Conservation (phyloP, 1,140 invertebrate genomes). For the Lanistes nyassanus region DNA sequence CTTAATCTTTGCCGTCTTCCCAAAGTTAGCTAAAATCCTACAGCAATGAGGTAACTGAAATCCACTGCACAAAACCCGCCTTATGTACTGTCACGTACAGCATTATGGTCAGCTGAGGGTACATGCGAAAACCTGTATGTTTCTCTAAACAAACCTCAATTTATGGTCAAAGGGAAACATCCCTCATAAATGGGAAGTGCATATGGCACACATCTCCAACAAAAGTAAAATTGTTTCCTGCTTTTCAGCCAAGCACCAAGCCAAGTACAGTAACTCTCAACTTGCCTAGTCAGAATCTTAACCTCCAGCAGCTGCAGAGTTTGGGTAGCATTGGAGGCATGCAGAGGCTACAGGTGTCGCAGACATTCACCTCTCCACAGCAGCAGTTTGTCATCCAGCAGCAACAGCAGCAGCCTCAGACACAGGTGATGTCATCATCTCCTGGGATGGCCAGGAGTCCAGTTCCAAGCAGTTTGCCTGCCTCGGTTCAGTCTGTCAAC, state of each 20-base stretch:
- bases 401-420: slow-evolving; percentile 13
- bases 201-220: no score
- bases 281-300: slow-evolving; percentile 39
- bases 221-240: neutral
- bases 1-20: no score
- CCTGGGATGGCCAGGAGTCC: neutral
- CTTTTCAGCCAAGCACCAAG: slow-evolving; percentile 19
- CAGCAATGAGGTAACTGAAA: no score
- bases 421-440: slow-evolving; percentile 15
- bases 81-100: no score
- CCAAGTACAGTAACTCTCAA: slow-evolving; percentile 46
- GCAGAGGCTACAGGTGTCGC: slow-evolving; percentile 43
- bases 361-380: slow-evolving; percentile 16
- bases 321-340: slow-evolving; percentile 15
- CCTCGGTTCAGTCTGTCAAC: neutral
- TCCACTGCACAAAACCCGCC: no score
- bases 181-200: no score
- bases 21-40: no score
- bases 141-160: no score
- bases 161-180: no score
- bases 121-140: no score
- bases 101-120: no score
- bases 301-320: slow-evolving; percentile 35
- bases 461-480: neutral
- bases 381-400: slow-evolving; percentile 19